A percentile compares a stretch with the other conserved stretches of the same genome.
phyloP scores from a whole-genome alignment of 37 sponge, comb jelly and placozoan species.

The Beroe ovata region DNA sequence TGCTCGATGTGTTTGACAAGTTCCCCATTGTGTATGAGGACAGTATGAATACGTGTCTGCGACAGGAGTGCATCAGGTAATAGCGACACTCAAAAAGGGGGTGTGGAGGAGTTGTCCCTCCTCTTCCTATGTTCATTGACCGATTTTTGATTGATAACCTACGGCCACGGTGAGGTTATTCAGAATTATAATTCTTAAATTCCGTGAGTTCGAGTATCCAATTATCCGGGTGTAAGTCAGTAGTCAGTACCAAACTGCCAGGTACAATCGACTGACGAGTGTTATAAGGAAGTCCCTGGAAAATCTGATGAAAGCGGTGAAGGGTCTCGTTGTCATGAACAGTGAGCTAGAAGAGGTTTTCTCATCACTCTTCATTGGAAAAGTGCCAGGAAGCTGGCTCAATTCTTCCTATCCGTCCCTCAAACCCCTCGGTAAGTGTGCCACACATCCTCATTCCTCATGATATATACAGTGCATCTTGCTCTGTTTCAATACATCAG shows the following conservation, averaged over 20 bases:
- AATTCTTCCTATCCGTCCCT: constrained; percentile 70
- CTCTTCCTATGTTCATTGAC: too few species aligned
- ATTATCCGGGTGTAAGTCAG: too few species aligned
- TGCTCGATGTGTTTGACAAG: constrained; percentile 64
- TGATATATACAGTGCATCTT: too few species aligned
- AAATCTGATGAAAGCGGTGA: constrained; percentile 70
- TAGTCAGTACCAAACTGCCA: too few species aligned
- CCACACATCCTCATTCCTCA: too few species aligned
- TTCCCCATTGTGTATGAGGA: constrained; percentile 72
- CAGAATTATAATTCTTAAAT: too few species aligned
- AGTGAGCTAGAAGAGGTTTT: constrained; percentile 70
- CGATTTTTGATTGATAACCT: too few species aligned
- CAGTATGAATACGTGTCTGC: constrained; percentile 72
- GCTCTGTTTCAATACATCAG: too few species aligned
- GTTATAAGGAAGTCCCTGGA: constrained; percentile 54
- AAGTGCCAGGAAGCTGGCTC: constrained; percentile 68
- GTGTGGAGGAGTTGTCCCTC: too few species aligned
- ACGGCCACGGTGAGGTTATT: too few species aligned
- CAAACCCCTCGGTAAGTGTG: constrained; percentile 70
- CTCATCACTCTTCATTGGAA: constrained; percentile 67
- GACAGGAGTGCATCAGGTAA: constrained; percentile 68
- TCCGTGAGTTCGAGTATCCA: too few species aligned
- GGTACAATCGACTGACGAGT: constrained; percentile 69
- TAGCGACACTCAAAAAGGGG: too few species aligned
- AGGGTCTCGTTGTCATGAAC: constrained; percentile 72